Evolutionary conservation across 2,888 invertebrate genomes (phyloP), one percentile per base, ranked within the genome.

Genomic region (Neocrepidodera transversa): DNA sequence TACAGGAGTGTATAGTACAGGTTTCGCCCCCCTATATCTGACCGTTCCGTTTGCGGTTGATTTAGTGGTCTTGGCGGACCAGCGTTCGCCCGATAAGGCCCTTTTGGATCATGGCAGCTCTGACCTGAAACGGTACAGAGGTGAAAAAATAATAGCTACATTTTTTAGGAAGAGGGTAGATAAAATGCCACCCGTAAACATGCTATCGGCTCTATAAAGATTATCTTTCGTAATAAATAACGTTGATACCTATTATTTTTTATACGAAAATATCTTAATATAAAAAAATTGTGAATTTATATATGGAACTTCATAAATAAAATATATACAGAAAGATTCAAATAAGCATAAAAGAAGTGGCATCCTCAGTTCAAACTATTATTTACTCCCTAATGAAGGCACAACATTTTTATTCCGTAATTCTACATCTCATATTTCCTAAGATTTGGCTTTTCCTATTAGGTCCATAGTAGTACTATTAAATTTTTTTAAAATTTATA

Each of bases 61-160:
- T 77, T 77, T 77, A 77, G 69, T 72, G 71, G 70, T 73, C 73
- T 72, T 72, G 70, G 69, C 68, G 71, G 72, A 71, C 73, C 72
- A 67, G 70, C 68, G 69, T 62, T 62, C 64, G 67, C 65, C 63
- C 70, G 75, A 75, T 75, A 75, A 75, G 74, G 70, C 65, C 55
- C 68, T 66, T 53, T 53, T 65, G 73, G 72, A 72, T 74, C 71
- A 70, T 68, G 73, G 68, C 72, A 66, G 70, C 68, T 69, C 63
- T 71, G 73, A 73, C 72, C 76, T 73, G 70, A 62, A 72, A 72
- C 64, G 66, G 68, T 68, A 67, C 43, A 54, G 72, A 73, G 73
- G 74, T 73, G 73, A 73, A 74, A 74, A 73, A 73, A 73, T 73
- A 74, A 74, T 73, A 71, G 74, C 74, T 68, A 71, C 68, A 70